Conservation (phyloP, 2,797 vertebrate species). For the Pipistrellus pipistrellus region DNA sequence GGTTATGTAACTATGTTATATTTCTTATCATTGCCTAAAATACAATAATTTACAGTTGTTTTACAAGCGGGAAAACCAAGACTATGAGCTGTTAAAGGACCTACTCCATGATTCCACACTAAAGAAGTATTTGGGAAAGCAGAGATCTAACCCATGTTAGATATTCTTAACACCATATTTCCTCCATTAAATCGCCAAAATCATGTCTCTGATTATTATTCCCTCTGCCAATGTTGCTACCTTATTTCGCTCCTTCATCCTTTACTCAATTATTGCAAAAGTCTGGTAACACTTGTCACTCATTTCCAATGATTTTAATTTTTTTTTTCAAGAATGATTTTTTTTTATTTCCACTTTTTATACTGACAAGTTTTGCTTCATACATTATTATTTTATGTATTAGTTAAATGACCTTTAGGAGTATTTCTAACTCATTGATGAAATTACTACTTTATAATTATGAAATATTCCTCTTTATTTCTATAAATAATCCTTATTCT, state of each 20-base stretch:
- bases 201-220: not conserved
- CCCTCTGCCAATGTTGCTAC: not conserved
- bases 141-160: not conserved
- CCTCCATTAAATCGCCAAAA: slow-evolving; percentile 7
- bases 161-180: not conserved
- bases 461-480: not conserved
- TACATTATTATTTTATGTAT: not conserved
- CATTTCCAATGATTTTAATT: not conserved
- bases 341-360: not conserved
- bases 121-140: not conserved
- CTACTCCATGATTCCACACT: not conserved
- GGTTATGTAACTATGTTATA: not conserved
- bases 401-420: not conserved
- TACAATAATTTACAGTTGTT: not conserved
- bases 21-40: not conserved
- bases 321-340: slow-evolving; percentile 1
- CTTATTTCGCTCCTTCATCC: not conserved
- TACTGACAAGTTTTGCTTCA: not conserved
- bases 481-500: not conserved
- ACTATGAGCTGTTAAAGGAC: not conserved
- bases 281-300: not conserved
- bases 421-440: not conserved
- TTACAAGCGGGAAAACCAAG: not conserved
- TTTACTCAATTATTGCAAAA: not conserved
- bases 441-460: not conserved